Evolutionary conservation across 2,113 vertebrate species (phyloP).

Genomic region (Oncorhynchus tshawytscha): DNA sequence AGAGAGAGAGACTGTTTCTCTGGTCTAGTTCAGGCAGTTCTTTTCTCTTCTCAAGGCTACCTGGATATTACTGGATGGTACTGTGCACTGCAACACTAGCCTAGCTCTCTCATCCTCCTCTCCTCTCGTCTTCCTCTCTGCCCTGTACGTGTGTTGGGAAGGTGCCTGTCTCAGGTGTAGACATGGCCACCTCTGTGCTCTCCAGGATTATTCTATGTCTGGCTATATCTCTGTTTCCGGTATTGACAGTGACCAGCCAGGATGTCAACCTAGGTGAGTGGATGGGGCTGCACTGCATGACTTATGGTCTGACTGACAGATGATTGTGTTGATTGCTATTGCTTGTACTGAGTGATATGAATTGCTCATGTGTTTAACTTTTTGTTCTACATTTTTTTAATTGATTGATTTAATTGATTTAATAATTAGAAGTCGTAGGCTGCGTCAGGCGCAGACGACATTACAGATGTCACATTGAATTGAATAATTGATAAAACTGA

Average conservation of each 20-base stretch:
- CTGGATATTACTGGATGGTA: conserved; percentile 2
- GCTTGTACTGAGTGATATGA: too few relatives aligned
- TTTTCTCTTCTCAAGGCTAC: neutral
- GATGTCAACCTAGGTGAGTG: conserved; percentile 63
- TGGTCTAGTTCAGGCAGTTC: neutral
- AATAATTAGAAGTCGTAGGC: neutral
- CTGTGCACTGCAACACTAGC: neutral
- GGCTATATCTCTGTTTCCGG: conserved; percentile 60
- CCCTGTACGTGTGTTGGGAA: conserved; percentile 34
- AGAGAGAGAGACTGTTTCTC: neutral
- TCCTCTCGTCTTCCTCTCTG: neutral
- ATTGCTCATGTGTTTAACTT: neutral
- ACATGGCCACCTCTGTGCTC: conserved; percentile 54
- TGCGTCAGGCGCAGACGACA: too few relatives aligned
- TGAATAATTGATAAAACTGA: too few relatives aligned
- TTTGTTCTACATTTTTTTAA: neutral
- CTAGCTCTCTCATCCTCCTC: neutral
- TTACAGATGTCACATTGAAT: neutral
- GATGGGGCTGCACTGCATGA: neutral
- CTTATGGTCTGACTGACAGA: neutral
- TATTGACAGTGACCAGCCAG: conserved; percentile 63
- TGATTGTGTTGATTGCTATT: neutral
- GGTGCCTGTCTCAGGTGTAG: conserved; percentile 45
- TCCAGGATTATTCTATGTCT: conserved; percentile 63
- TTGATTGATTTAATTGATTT: neutral